Evolutionary conservation across 2,888 invertebrate species (phyloP).

Genomic region (Eucriotettix oculatus): DNA sequence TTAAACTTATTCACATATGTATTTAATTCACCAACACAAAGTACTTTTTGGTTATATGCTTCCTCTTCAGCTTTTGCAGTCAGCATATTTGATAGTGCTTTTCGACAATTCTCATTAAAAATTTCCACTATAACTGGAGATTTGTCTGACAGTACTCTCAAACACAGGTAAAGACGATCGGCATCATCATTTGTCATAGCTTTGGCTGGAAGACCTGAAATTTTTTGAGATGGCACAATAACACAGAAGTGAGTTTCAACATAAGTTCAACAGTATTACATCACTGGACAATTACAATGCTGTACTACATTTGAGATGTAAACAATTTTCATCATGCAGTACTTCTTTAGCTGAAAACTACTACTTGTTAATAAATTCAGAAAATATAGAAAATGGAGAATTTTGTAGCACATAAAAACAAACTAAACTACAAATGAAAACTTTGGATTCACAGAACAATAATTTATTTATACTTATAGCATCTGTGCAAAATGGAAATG

Average conservation of each 20-base stretch:
- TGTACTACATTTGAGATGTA: background rate
- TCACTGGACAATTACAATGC: background rate
- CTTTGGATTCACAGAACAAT: too few relatives aligned
- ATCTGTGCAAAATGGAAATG: too few relatives aligned
- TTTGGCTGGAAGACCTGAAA: constrained; percentile 39
- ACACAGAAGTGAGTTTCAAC: background rate
- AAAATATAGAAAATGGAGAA: too few relatives aligned
- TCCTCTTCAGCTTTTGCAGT: constrained; percentile 60
- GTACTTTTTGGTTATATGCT: constrained; percentile 34
- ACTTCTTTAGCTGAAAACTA: too few relatives aligned
- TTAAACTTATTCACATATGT: too few relatives aligned
- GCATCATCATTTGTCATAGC: constrained; percentile 91
- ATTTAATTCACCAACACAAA: too few relatives aligned
- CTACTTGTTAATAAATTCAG: too few relatives aligned
- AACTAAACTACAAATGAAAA: too few relatives aligned
- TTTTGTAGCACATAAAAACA: too few relatives aligned
- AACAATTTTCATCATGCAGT: background rate
- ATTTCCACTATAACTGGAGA: constrained; percentile 49
- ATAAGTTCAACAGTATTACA: background rate
- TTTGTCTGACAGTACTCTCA: constrained; percentile 54
- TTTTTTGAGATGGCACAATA: background rate
- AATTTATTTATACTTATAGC: too few relatives aligned
- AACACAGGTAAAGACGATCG: constrained; percentile 72
- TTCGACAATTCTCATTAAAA: constrained; percentile 57
- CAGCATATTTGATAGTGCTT: constrained; percentile 68